Evolutionary conservation across 2,113 vertebrate genomes (phyloP).

Genomic region (Pseudois nayaur): DNA sequence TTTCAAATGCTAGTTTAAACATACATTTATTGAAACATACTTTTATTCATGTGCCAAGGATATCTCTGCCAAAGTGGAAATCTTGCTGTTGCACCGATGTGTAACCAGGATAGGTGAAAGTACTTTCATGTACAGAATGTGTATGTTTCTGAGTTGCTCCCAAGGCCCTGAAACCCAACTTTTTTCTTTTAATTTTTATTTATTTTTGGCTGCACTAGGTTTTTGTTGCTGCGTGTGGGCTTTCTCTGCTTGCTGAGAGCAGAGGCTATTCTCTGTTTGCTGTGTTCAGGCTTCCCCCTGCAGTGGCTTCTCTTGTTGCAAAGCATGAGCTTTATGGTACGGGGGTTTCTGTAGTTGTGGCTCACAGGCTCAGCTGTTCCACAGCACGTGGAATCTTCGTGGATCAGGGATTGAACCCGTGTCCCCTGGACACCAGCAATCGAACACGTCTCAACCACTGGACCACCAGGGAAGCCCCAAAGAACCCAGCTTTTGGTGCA

Average conservation of each 20-base stretch:
- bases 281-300: neutral
- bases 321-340: neutral
- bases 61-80: neutral
- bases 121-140: neutral
- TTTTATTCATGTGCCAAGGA: neutral
- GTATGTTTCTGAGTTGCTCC: neutral
- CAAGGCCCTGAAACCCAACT: neutral
- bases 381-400: neutral
- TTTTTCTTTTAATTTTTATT: neutral
- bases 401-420: neutral
- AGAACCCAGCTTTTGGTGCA: neutral
- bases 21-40: neutral
- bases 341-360: neutral
- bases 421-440: neutral
- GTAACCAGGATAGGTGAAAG: neutral
- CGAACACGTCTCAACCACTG: neutral
- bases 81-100: neutral
- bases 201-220: neutral
- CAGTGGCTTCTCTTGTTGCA: neutral
- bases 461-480: neutral
- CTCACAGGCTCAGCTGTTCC: neutral
- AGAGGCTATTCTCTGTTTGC: neutral
- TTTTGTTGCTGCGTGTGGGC: neutral
- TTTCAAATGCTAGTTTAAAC: neutral
- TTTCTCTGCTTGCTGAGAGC: neutral